Percentiles rank a stretch among this genome's conserved stretches.
These are phyloP conservation scores for Eilema griseolum DNA, from an alignment of 2,888 invertebrate genomes.

Conservation along the genomic window DNA sequence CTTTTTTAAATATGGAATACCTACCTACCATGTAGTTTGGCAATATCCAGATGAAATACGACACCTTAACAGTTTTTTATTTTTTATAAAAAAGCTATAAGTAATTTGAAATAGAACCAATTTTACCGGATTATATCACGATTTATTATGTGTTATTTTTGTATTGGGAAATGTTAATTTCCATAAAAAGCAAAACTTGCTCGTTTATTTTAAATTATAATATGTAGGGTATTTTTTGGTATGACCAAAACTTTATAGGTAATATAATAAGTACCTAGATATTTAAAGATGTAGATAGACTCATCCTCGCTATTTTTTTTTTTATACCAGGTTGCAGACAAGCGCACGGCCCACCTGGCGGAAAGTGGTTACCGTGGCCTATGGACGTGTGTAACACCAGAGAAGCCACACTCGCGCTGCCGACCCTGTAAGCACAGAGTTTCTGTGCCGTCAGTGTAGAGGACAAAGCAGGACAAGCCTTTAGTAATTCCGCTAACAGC, in stretches of 20 bases:
- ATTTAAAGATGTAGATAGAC: background rate
- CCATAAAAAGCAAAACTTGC: background rate
- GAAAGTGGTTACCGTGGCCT: too few relatives aligned
- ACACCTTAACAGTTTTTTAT: background rate
- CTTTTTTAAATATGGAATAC: background rate
- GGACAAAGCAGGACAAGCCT: too few relatives aligned
- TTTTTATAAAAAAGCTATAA: background rate
- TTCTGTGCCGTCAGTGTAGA: too few relatives aligned
- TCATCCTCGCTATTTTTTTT: too few relatives aligned
- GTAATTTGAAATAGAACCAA: background rate
- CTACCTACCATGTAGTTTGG: background rate
- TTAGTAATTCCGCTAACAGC: too few relatives aligned
- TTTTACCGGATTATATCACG: background rate
- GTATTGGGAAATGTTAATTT: background rate
- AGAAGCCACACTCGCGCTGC: too few relatives aligned
- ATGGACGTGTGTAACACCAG: too few relatives aligned
- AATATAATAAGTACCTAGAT: background rate
- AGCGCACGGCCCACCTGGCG: too few relatives aligned
- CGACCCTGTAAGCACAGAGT: too few relatives aligned
- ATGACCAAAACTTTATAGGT: background rate
- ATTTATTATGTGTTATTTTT: constrained; percentile 2
- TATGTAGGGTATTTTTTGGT: background rate
- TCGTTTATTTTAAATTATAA: background rate
- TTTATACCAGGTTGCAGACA: too few relatives aligned
- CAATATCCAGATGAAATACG: constrained; percentile 1